These are phyloP conservation scores for Danaus melanippus DNA, from an alignment of 1,140 invertebrate genomes.

Conservation along the genomic window DNA sequence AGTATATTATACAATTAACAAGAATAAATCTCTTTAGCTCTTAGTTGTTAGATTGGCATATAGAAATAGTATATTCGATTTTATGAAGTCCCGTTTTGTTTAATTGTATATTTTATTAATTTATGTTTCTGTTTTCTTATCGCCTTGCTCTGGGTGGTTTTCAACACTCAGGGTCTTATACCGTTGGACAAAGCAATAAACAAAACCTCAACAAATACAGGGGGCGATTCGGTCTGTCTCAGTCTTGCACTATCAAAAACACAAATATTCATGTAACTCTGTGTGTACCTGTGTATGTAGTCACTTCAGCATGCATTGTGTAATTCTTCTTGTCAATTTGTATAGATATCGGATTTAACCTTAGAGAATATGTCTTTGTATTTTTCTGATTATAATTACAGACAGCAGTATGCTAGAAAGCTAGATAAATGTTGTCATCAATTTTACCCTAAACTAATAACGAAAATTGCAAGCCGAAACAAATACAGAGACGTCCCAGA, in stretches of 20 bases:
- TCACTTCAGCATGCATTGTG: constrained; percentile 58
- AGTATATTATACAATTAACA: constrained; percentile 22
- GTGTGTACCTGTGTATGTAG: constrained; percentile 58
- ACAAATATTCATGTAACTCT: constrained; percentile 51
- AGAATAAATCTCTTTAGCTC: constrained; percentile 60
- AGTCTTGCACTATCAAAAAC: constrained; percentile 51
- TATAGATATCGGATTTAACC: constrained; percentile 27
- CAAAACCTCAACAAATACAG: constrained; percentile 59
- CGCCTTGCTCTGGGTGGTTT: constrained; percentile 47
- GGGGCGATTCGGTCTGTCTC: constrained; percentile 67
- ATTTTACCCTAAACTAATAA: constrained; percentile 5
- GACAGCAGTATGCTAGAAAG: constrained; percentile 30
- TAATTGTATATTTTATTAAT: constrained; percentile 44
- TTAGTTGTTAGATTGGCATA: constrained; percentile 57
- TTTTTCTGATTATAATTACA: constrained; percentile 18
- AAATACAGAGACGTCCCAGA: constrained; percentile 9
- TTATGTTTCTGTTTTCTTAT: constrained; percentile 50
- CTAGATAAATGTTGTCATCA: constrained; percentile 18
- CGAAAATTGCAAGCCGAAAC: background rate
- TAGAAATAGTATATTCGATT: constrained; percentile 53
- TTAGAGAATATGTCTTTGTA: constrained; percentile 23
- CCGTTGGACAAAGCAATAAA: constrained; percentile 67
- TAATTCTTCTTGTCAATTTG: constrained; percentile 36
- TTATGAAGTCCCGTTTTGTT: constrained; percentile 41
- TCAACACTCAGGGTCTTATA: constrained; percentile 60